phyloP scores from a whole-genome alignment of 2,113 vertebrate species.

The Ciconia maguari region DNA sequence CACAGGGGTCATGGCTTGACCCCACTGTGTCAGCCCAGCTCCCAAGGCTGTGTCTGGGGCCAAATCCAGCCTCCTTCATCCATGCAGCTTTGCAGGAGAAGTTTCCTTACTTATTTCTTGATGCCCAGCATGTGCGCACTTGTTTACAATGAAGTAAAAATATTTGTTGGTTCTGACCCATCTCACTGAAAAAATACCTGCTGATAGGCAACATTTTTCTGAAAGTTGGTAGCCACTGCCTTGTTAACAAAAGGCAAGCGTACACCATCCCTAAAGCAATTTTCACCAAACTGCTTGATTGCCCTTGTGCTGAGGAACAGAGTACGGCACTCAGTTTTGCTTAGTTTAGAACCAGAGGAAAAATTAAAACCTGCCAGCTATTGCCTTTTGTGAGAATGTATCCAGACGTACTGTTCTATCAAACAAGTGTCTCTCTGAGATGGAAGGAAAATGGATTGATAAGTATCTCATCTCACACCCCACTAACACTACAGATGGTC shows the following conservation, averaged over 20 bases:
- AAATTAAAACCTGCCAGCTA: neutral
- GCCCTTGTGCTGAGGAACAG: neutral
- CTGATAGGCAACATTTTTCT: neutral
- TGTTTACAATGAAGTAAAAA: neutral
- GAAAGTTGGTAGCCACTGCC: neutral
- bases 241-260: neutral
- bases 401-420: neutral
- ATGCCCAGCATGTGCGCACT: neutral
- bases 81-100: neutral
- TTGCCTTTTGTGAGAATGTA: neutral
- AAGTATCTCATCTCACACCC: neutral
- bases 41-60: neutral
- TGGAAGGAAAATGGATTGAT: neutral
- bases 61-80: neutral
- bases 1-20: neutral
- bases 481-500: neutral
- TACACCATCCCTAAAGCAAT: neutral
- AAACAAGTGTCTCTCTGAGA: neutral
- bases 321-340: fast-evolving
- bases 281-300: neutral
- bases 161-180: neutral
- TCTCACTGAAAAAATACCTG: neutral
- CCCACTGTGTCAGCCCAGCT: neutral
- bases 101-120: neutral
- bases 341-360: neutral